Conservation (phyloP, 2,888 invertebrate species). For the Caenorhabditis sp. region DNA sequence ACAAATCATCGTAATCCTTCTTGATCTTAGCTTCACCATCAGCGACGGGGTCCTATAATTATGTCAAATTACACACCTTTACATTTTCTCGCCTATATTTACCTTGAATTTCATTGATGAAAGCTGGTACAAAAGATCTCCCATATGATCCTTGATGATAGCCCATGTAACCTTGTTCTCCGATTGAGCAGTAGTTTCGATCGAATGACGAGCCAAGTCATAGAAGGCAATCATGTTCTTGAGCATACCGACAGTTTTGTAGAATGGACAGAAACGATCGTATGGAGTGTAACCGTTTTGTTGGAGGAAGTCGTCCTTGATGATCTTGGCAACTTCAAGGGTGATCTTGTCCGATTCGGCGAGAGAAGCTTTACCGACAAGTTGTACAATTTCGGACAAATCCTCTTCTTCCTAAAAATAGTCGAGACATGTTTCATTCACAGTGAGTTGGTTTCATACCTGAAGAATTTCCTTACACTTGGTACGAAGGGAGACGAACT, state of each 20-base stretch:
- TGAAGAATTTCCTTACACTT: constrained; percentile 85
- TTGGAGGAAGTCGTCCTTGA: constrained; percentile 95
- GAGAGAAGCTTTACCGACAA: constrained; percentile 89
- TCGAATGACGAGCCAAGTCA: constrained; percentile 95
- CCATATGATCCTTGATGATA: constrained; percentile 95
- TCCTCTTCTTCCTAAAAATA: constrained; percentile 86
- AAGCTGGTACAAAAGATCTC: constrained; percentile 91
- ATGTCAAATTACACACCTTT: neutral
- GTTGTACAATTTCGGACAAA: constrained; percentile 97
- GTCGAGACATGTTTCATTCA: too few relatives aligned
- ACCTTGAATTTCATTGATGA: constrained; percentile 97
- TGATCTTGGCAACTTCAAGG: constrained; percentile 86
- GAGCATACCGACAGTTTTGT: constrained; percentile 99
- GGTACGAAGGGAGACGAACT: constrained; percentile 94
- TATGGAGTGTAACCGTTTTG: constrained; percentile 84
- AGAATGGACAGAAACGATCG: constrained; percentile 94
- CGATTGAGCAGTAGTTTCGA: constrained; percentile 96
- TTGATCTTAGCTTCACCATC: constrained; percentile 97
- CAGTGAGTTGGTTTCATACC: constrained; percentile 30
- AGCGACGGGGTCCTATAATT: constrained; percentile 77
- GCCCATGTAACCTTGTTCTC: constrained; percentile 86
- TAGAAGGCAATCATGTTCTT: constrained; percentile 97
- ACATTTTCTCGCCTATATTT: neutral
- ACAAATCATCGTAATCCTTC: constrained; percentile 92
- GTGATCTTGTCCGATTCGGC: constrained; percentile 99